Conservation (phyloP, 2,113 vertebrate genomes). For the Macroglossus sobrinus region DNA sequence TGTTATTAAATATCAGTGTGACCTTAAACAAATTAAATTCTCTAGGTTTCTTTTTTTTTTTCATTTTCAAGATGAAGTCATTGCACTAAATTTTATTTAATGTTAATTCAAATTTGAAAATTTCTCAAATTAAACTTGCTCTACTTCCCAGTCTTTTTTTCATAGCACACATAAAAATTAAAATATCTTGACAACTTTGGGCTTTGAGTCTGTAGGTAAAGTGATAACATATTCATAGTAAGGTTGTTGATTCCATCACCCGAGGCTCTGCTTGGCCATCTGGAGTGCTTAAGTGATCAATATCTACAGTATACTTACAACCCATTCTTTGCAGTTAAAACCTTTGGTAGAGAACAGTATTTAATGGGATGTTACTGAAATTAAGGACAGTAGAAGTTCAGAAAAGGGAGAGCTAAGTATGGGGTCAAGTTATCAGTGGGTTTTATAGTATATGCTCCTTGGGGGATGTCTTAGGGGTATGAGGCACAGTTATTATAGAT, state of each 20-base stretch:
- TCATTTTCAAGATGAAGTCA: neutral
- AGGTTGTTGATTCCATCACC: neutral
- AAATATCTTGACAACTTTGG: neutral
- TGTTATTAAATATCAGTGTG: neutral
- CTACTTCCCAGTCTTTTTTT: neutral
- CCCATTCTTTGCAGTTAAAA: neutral
- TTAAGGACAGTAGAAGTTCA: neutral
- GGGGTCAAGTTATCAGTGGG: neutral
- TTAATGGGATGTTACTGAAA: neutral
- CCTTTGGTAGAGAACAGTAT: neutral
- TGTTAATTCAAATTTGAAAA: conserved; percentile 27
- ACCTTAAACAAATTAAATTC: conserved; percentile 20
- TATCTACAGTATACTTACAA: neutral
- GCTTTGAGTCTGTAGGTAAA: neutral
- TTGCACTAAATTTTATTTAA: conserved; percentile 16
- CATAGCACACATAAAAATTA: conserved; percentile 2
- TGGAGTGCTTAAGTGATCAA: neutral
- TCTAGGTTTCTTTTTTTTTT: conserved; percentile 18
- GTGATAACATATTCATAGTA: neutral
- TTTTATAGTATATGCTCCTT: neutral
- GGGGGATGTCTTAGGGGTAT: neutral
- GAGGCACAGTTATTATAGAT: neutral
- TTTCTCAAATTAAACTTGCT: neutral
- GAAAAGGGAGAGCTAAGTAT: neutral
- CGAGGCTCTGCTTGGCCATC: neutral